Conservation (phyloP, 2,113 vertebrate genomes). For the Eira barbara region DNA sequence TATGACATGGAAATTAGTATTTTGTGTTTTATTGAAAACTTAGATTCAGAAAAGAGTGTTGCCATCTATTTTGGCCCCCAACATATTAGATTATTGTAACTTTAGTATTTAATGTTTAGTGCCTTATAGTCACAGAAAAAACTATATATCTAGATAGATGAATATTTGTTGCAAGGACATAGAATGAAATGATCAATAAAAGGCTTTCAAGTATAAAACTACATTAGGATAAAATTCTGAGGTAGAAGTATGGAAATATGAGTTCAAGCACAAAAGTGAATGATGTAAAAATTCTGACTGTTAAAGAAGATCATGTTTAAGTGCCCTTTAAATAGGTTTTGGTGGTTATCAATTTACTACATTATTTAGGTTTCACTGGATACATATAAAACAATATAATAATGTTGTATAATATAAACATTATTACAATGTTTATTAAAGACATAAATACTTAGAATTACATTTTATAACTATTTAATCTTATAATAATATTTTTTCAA, state of each 20-base stretch:
- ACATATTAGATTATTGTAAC: neutral
- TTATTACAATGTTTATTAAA: slow-evolving; percentile 21
- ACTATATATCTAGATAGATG: neutral
- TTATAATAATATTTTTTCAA: neutral
- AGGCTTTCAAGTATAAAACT: neutral
- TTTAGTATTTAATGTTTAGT: slow-evolving; percentile 37
- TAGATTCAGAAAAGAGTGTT: neutral
- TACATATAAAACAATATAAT: neutral
- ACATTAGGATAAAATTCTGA: slow-evolving; percentile 4
- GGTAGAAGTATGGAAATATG: neutral
- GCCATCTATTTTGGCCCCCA: neutral
- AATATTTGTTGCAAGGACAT: neutral
- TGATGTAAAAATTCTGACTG: neutral
- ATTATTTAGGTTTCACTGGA: slow-evolving; percentile 9
- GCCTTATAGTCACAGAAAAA: neutral
- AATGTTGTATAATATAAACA: neutral
- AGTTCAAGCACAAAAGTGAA: neutral
- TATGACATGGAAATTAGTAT: neutral
- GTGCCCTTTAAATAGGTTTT: neutral
- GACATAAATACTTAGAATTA: slow-evolving; percentile 26
- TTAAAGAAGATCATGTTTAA: slow-evolving; percentile 6
- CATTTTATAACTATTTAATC: slow-evolving; percentile 19
- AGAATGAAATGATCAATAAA: neutral
- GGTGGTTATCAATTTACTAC: neutral
- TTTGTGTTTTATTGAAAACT: slow-evolving; percentile 20